These are phyloP conservation scores for Ctenomys sociabilis DNA, from an alignment of 2,113 vertebrate species.

Conservation along the genomic window DNA sequence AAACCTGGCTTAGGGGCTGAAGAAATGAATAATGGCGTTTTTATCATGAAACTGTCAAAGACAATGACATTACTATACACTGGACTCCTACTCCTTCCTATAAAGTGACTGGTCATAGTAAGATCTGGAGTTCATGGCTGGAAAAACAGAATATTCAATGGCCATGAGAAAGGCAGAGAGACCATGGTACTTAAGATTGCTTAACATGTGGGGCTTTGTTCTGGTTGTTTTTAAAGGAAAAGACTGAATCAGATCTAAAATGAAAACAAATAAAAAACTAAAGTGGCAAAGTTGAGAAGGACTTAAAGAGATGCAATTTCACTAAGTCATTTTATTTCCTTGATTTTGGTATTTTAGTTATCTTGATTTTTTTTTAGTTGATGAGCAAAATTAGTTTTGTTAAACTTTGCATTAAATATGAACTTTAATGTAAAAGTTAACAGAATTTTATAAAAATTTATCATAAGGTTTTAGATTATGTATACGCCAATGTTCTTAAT, in stretches of 20 bases:
- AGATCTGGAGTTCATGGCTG: background rate
- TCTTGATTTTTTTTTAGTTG: conserved; percentile 13
- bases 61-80: background rate
- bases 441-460: conserved; percentile 31
- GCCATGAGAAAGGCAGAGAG: background rate
- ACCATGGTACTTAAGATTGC: background rate
- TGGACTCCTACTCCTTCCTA: background rate
- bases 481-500: conserved; percentile 18
- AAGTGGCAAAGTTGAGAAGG: background rate
- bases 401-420: conserved; percentile 15
- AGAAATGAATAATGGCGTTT: background rate
- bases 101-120: background rate
- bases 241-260: background rate
- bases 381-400: background rate
- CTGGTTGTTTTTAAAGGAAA: background rate
- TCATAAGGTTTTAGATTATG: conserved; percentile 57
- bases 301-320: background rate
- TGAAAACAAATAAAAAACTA: conserved; percentile 4
- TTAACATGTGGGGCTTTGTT: background rate
- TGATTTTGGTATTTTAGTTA: conserved; percentile 56
- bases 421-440: conserved; percentile 54
- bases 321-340: conserved; percentile 4
- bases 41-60: background rate
- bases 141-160: background rate
- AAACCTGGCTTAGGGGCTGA: background rate